phyloP scores from a whole-genome alignment of 2,797 vertebrate genomes.

The Fundulus diaphanus region DNA sequence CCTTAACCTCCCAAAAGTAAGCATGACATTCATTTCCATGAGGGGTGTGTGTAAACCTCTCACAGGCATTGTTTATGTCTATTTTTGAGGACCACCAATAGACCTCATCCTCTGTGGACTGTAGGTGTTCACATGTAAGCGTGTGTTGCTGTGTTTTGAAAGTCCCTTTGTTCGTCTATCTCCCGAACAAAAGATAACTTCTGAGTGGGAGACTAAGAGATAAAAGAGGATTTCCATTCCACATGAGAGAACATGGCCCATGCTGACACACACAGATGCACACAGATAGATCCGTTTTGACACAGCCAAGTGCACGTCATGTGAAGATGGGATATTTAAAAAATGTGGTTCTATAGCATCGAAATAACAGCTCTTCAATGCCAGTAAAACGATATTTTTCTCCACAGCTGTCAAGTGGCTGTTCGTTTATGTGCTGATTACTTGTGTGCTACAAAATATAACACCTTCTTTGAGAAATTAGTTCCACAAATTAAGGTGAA shows the following conservation, averaged over 20 bases:
- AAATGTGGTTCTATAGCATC: not conserved
- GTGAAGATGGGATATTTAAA: conserved; percentile 3
- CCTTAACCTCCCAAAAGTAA: not conserved
- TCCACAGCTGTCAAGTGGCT: not conserved
- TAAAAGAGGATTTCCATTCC: conserved; percentile 36
- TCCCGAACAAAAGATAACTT: conserved; percentile 24
- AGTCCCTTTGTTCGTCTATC: conserved; percentile 36
- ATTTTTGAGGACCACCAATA: not conserved
- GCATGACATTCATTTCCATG: not conserved
- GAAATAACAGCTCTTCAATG: not conserved
- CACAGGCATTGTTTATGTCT: not conserved
- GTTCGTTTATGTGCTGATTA: not conserved
- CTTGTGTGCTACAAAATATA: not conserved
- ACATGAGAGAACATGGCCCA: conserved; percentile 39
- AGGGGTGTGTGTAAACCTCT: not conserved
- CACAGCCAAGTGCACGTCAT: conserved; percentile 16
- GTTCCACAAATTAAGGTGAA: not conserved
- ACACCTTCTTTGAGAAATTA: not conserved
- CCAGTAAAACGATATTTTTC: not conserved
- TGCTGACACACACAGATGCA: conserved; percentile 25
- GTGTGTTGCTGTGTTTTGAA: conserved; percentile 22
- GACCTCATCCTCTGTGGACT: conserved; percentile 27
- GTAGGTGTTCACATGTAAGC: conserved; percentile 26
- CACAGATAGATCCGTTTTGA: conserved; percentile 35
- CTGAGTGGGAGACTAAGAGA: conserved; percentile 35